Base-by-base conservation (phyloP, 2,113 vertebrate species). In the Sylvilagus bachmani region DNA sequence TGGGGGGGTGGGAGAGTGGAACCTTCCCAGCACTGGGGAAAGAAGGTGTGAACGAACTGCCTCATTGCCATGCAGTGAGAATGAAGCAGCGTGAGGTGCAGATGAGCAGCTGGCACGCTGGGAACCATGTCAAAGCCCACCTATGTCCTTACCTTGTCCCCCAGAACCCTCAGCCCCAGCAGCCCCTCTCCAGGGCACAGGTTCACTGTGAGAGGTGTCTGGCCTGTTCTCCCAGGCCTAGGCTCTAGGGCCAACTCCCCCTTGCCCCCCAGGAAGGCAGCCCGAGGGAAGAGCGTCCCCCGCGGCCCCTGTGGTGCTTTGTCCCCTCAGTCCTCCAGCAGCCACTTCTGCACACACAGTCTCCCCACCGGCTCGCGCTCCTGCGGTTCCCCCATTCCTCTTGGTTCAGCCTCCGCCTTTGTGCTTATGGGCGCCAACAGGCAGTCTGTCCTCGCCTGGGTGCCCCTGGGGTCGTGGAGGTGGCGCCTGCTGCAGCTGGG, bases 51-150 rank as follows among this genome's bases (percentile, higher is more conserved):
- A 97, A 96, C 0, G 94, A 86, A 70, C 90, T 89, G 92, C 86
- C 94, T 95, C 58, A 92, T 24, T 96, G 12, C 93, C 33, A 97
- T 98, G 97, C 79, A 22, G 94, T 0, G 97, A 94, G 96, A 97
- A 95, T 0, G n/a, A 97, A 90, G 95, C 78, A 64, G 55, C 4
- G 67, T 69, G 49, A 96, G 94, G 98, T 98, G 98, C 19, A 61
- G 96, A 96, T 66, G 33, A 97, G 62, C 80, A 84, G 78, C 77
- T 21, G 4, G 94, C 0, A 62, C 61, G 13, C 11, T n/a, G 49
- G 77, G 87, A 89, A 90, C 1, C 74, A 53, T 31, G 64, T 49
- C 55, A 55, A 55, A 64, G 82, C 61, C 31, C 2, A 78, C 51
- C 67, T 12, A 21, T 70, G 64, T 84, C 62, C 74, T 79, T 58